These are phyloP conservation scores for Oryzias sinensis DNA, from an alignment of 2,797 vertebrate species.

Conservation along the genomic window DNA sequence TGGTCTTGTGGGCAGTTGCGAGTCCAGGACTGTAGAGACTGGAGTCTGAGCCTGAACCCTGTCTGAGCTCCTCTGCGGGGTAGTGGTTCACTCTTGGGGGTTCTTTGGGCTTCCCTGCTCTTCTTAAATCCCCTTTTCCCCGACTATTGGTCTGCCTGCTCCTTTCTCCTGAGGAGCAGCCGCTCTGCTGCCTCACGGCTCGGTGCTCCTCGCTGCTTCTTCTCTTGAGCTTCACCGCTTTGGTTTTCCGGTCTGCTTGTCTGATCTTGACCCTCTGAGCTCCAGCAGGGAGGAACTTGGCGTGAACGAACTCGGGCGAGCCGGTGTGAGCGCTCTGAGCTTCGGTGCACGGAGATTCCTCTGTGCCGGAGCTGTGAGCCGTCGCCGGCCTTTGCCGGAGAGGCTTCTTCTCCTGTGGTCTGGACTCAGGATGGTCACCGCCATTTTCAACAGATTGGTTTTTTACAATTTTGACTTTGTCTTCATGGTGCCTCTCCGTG, in stretches of 20 bases:
- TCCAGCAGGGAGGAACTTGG: conserved; percentile 79
- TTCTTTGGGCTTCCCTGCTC: conserved; percentile 44
- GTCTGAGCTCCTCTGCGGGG: conserved; percentile 67
- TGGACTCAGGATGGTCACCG: conserved; percentile 29
- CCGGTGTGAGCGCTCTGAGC: conserved; percentile 13
- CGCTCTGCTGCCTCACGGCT: conserved; percentile 65
- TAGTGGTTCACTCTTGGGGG: conserved; percentile 37
- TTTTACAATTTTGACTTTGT: conserved; percentile 28
- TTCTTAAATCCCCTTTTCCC: conserved; percentile 53
- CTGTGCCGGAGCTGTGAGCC: conserved; percentile 48
- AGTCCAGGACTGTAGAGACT: conserved; percentile 76
- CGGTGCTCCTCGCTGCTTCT: conserved; percentile 76
- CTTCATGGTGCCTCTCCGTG: conserved; percentile 33
- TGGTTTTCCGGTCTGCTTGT: conserved; percentile 82
- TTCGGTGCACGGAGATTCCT: conserved; percentile 60
- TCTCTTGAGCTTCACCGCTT: conserved; percentile 79
- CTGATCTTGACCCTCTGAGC: conserved; percentile 77
- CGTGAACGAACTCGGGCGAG: conserved; percentile 77
- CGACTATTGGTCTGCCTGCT: conserved; percentile 45
- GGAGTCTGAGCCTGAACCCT: conserved; percentile 82
- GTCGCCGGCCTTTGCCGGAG: conserved; percentile 49
- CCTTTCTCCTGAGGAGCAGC: conserved; percentile 69
- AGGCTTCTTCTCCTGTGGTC: conserved; percentile 33
- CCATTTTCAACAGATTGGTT: conserved; percentile 36
- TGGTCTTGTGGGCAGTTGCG: conserved; percentile 42